phyloP scores from a whole-genome alignment of 2,113 vertebrate species.

The Oostethus manadensis region DNA sequence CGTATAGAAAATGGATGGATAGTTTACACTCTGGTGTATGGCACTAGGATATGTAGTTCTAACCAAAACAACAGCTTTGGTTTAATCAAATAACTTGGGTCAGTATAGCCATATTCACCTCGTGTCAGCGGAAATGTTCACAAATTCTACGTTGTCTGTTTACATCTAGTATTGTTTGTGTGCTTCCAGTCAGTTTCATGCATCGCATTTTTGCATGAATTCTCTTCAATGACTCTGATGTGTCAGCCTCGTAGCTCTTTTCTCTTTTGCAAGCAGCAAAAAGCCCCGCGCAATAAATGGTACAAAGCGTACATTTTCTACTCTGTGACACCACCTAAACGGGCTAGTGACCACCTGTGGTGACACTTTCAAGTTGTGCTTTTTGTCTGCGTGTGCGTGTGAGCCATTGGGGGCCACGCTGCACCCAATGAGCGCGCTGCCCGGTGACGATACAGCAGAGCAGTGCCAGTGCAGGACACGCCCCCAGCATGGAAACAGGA shows the following conservation, averaged over 20 bases:
- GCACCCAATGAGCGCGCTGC: conserved; percentile 64
- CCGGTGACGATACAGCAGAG: conserved; percentile 57
- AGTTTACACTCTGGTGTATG: no score
- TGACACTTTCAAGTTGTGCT: conserved; percentile 53
- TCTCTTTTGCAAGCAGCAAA: background rate
- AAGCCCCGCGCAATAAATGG: conserved; percentile 2
- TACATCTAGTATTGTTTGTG: background rate
- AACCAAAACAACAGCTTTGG: no score
- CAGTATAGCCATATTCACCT: background rate
- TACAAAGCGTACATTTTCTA: background rate
- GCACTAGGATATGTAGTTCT: no score
- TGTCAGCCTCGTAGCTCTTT: background rate
- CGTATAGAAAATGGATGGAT: no score
- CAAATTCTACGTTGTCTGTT: background rate
- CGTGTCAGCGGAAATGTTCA: background rate
- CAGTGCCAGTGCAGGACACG: conserved; percentile 65
- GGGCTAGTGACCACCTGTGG: conserved; percentile 43
- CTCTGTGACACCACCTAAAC: conserved; percentile 13
- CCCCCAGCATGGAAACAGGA: conserved; percentile 70
- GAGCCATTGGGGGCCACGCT: conserved; percentile 52
- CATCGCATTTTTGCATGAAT: no score
- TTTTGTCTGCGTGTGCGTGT: background rate
- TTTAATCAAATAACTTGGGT: no score
- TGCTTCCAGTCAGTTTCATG: no score
- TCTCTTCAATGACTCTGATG: background rate